Evolutionary conservation across 2,888 invertebrate species (phyloP), one percentile per base, ranked within the genome.

Genomic region (Bembecia ichneumoniformis): DNA sequence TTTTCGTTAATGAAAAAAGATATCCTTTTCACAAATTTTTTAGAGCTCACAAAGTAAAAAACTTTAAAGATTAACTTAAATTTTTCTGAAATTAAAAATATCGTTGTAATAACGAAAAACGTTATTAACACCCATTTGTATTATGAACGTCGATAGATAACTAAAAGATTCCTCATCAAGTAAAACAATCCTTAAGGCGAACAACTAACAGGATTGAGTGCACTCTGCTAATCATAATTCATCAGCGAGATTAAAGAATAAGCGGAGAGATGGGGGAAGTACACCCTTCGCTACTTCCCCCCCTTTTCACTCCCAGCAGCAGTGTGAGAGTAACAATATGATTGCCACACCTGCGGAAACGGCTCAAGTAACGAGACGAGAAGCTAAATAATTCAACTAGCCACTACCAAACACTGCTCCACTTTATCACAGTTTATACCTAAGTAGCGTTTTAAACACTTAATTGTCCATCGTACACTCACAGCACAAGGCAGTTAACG

Each of bases 311-410:
- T 50, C 48, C 59, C 57, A 15, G 17, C 28, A 13, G 51, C 54
- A 61, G 64, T 65, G 74, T 68, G 74, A 64, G 72, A 68, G 78
- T 74, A 74, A 84, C 84, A 84, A 84, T 83, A 83, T 82, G 82
- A 83, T 84, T 77, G 82, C 83, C 80, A 82, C 87, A 87, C 86
- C 87, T 87, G 87, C 83, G 83, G 82, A 84, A 82, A 81, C 82
- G 72, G 58, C 66, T 75, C 76, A 79, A 83, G 82, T 83, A 84
- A 84, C 81, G 83, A 84, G 83, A 79, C 81, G 78, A 76, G 77
- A 70, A 71, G 74, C 79, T 82, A 80, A 84, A 83, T 82, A 81
- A 83, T 83, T 83, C 82, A 82, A 71, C 67, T 73, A 74, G 74
- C 77, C 73, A 73, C 64, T 65, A 61, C 60, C 62, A 65, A 57